Evolutionary conservation across 2,797 vertebrate species (phyloP).

Genomic region (Hoplostethus atlanticus): DNA sequence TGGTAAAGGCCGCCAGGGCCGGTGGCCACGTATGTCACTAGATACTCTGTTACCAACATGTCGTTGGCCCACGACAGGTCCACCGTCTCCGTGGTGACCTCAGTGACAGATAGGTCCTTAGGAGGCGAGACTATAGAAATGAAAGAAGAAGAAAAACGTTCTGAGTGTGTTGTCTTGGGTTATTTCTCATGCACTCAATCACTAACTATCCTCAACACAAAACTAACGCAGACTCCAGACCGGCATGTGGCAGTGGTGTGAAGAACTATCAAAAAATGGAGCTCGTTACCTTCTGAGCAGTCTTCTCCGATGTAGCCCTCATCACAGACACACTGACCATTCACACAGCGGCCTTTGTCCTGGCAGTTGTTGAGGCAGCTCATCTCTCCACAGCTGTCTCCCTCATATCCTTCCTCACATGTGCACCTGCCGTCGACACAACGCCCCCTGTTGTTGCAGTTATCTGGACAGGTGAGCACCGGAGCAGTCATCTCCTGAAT

Average conservation of each 20-base stretch:
- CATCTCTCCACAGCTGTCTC: slow-evolving; percentile 84
- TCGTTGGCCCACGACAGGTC: slow-evolving; percentile 94
- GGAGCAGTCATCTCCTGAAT: slow-evolving; percentile 87
- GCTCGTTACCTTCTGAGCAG: slow-evolving; percentile 86
- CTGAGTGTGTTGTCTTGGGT: slow-evolving; percentile 29
- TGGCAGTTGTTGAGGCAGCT: slow-evolving; percentile 88
- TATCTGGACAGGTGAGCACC: slow-evolving; percentile 81
- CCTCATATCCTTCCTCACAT: slow-evolving; percentile 86
- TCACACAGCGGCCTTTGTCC: slow-evolving; percentile 75
- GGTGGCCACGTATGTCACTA: slow-evolving; percentile 90
- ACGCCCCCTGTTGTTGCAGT: slow-evolving; percentile 87
- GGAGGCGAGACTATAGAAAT: slow-evolving; percentile 90
- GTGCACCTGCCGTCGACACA: slow-evolving; percentile 88
- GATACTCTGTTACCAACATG: slow-evolving; percentile 91
- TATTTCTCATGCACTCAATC: too few species aligned
- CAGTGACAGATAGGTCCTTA: slow-evolving; percentile 87
- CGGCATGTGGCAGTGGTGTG: too few species aligned
- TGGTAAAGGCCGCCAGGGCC: slow-evolving; percentile 87
- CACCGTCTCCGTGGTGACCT: slow-evolving; percentile 89
- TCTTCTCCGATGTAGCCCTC: slow-evolving; percentile 89
- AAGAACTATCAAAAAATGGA: slow-evolving; percentile 7
- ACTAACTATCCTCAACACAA: too few species aligned
- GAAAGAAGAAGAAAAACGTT: background rate
- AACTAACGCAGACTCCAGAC: too few species aligned
- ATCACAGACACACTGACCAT: slow-evolving; percentile 84